Base-by-base conservation (phyloP, 2,888 invertebrate genomes). In the Cabera pusaria region DNA sequence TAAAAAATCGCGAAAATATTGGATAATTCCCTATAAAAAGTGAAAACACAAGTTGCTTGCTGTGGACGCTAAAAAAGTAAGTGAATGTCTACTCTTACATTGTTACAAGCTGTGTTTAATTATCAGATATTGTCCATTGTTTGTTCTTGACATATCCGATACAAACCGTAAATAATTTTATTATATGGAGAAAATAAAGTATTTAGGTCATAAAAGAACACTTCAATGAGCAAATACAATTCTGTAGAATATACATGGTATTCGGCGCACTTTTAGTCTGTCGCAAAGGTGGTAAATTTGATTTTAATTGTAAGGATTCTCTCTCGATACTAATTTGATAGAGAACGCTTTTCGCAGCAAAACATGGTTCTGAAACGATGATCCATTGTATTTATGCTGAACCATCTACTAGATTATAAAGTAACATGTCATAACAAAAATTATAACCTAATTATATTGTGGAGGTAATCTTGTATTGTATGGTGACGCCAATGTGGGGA, bases 291-390 rank as follows among this genome's bases (percentile, higher is more conserved):
- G 10, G 7, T 11, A 24, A 26, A 32, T 14, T 14, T 36, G 32
- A 36, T 35, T 35, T 17, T 22, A 26, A 31, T 44, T 48, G 38
- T 48, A 44, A 38, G 48, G 48, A 42, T 44, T 48, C 48, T 21
- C 28, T 21, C 6, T 24, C 21, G 22, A 11, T 29, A 32, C 34
- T 38, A 34, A 29, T n/a, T n/a, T n/a, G n/a, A 42, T 38, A 28
- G 12, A 27, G 18, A 20, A 21, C 11, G 31, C 26, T 32, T 38
- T 25, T 21, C n/a, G 14, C 5, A 22, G 22, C 14, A 16, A 18
- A 24, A 26, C 20, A 19, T 16, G 7, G 1, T 16, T 16, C 7
- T 5, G 1, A n/a, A n/a, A n/a, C n/a, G n/a, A n/a, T n/a, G n/a
- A n/a, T n/a, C n/a, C n/a, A n/a, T n/a, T n/a, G n/a, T n/a, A n/a